A percentile compares a stretch with the other conserved stretches of the same genome.
phyloP scores from a whole-genome alignment of 2,888 invertebrate species.

The Patella ulyssiponensis region DNA sequence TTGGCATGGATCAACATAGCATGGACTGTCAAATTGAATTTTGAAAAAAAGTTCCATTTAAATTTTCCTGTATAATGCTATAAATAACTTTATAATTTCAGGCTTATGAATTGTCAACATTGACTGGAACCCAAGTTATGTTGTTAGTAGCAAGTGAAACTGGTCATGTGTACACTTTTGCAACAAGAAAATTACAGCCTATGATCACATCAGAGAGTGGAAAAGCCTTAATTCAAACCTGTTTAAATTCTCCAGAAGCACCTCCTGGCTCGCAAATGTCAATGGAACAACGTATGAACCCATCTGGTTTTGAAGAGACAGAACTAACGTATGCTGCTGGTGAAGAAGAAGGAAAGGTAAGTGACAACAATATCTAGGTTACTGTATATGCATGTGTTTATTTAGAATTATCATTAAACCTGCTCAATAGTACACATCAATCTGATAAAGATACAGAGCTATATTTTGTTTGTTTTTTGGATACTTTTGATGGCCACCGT shows the following conservation, averaged over 20 bases:
- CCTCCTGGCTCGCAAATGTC: slow-evolving; percentile 73
- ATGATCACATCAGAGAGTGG: slow-evolving; percentile 97
- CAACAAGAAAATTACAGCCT: slow-evolving; percentile 93
- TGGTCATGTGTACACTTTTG: slow-evolving; percentile 99
- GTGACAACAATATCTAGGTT: slow-evolving; percentile 7
- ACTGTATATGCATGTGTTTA: too few relatives aligned
- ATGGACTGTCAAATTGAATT: too few relatives aligned
- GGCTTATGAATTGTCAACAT: slow-evolving; percentile 98
- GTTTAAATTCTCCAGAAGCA: slow-evolving; percentile 95
- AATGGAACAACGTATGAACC: slow-evolving; percentile 95
- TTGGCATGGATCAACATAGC: too few relatives aligned
- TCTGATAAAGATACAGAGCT: slow-evolving; percentile 19
- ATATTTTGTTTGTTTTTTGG: background rate
- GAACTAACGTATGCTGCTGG: slow-evolving; percentile 87
- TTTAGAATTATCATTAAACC: background rate
- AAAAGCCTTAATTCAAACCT: slow-evolving; percentile 98
- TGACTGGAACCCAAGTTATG: slow-evolving; percentile 99
- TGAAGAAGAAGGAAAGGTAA: slow-evolving; percentile 75
- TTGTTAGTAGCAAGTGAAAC: slow-evolving; percentile 98
- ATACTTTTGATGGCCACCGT: too few relatives aligned
- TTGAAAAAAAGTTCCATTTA: too few relatives aligned
- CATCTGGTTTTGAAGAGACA: slow-evolving; percentile 98
- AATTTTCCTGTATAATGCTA: too few relatives aligned
- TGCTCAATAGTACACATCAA: background rate
- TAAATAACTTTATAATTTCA: slow-evolving; percentile 74